phyloP scores from a whole-genome alignment of 2,113 vertebrate species.

The Neopipo cinnamomea region DNA sequence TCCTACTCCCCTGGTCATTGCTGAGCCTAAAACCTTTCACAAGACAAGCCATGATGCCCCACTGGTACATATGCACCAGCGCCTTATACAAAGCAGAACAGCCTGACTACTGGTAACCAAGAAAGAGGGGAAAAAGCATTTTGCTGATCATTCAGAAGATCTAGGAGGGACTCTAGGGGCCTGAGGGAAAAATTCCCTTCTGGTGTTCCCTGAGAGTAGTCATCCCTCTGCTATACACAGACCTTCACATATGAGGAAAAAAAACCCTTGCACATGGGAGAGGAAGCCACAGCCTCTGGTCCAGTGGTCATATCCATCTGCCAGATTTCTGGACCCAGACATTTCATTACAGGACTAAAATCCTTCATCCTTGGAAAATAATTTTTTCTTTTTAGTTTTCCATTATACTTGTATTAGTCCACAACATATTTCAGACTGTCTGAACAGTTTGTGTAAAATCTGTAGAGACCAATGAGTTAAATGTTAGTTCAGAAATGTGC shows the following conservation, averaged over 20 bases:
- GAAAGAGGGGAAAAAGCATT: neutral
- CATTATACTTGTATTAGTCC: neutral
- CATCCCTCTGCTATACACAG: neutral
- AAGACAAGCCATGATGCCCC: neutral
- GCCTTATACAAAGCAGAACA: neutral
- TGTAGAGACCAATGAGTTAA: neutral
- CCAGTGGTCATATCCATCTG: rapidly evolving
- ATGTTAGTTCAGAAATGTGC: neutral
- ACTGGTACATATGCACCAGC: rapidly evolving
- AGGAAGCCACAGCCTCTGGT: neutral
- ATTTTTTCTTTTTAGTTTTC: neutral
- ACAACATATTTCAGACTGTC: neutral
- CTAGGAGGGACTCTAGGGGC: neutral
- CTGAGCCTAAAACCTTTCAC: neutral
- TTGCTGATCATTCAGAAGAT: neutral
- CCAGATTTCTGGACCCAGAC: neutral
- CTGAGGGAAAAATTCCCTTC: neutral
- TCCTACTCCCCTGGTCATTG: neutral
- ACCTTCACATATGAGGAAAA: rapidly evolving
- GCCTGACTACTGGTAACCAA: neutral
- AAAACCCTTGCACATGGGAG: rapidly evolving
- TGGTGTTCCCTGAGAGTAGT: neutral
- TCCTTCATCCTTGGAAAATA: neutral
- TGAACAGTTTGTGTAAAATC: neutral
- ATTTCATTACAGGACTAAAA: neutral